Evolutionary conservation across 1,140 invertebrate species (phyloP), one percentile per base, ranked within the genome.

Genomic region (Stegodyphus dumicola): DNA sequence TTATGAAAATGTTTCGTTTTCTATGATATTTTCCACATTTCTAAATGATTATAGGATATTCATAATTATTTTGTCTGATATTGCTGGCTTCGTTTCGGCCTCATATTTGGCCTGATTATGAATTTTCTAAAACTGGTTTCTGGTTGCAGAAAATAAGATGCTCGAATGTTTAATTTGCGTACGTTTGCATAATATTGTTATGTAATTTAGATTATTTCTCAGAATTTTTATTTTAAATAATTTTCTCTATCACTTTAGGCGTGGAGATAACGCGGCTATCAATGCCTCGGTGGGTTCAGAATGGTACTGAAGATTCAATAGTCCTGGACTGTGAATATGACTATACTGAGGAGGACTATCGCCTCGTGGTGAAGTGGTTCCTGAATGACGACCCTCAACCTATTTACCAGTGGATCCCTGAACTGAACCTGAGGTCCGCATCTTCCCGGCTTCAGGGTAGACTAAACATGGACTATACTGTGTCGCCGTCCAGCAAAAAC

Each of bases 321-420:
- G 92, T 95, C 75, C 90, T 96, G 75, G 95, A 96, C 90, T 96
- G 95, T 90, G 93, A 95, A 88, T 95, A 95, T 90, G 90, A 90
- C 84, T 92, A 93, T 6, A 87, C 92, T 18, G 90, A 93, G 5
- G 93, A 93, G 60, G 91, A 89, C 11, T 78, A 74, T 15, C 77
- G 93, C 70, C 91, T 95, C 10, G 94, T 95, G 49, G 93, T 96
- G 69, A 95, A 95, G 91, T 96, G 95, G 95, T 95, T 93, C 90
- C 94, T 94, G 89, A 93, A 94, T 89, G 92, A 93, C 71, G 91
- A 92, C 81, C 92, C 93, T 2, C 91, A 92, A 71, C 92, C 93
- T 18, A 93, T 95, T n/a, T 96, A 95, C 89, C 95, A 96, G 90
- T 96, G 95, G 95, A 95, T 95, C 91, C 92, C 93, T n/a, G 89